A percentile compares a stretch with the other conserved stretches of the same genome.
phyloP scores from a whole-genome alignment of 2,888 invertebrate genomes.

The Poecilus cupreus region DNA sequence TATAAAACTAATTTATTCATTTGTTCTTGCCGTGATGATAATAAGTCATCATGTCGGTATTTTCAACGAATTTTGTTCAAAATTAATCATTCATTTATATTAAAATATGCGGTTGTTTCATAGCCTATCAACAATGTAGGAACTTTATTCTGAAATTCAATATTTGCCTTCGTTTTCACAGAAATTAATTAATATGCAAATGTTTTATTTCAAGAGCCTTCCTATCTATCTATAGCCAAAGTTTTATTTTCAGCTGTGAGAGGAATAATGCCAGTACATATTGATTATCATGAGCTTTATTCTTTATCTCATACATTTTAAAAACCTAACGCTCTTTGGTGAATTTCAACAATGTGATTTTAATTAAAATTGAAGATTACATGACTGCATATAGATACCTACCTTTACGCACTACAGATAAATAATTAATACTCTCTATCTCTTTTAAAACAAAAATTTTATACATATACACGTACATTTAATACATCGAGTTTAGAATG shows the following conservation, averaged over 20 bases:
- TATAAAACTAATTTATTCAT: too few relatives aligned
- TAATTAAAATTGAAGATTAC: too few relatives aligned
- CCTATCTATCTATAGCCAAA: background rate
- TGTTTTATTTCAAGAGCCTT: background rate
- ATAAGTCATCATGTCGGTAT: too few relatives aligned
- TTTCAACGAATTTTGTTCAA: background rate
- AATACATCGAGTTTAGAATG: too few relatives aligned
- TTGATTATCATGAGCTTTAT: background rate
- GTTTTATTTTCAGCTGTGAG: background rate
- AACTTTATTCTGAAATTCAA: constrained; percentile 4
- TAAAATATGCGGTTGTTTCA: constrained; percentile 1
- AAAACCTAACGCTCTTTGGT: background rate
- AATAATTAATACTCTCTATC: too few relatives aligned
- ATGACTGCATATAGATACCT: too few relatives aligned
- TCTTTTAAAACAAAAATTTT: too few relatives aligned
- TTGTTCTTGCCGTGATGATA: too few relatives aligned
- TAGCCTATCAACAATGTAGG: background rate
- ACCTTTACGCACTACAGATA: too few relatives aligned
- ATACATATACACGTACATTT: too few relatives aligned
- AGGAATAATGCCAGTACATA: background rate
- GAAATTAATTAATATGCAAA: constrained; percentile 11
- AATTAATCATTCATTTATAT: constrained; percentile 13
- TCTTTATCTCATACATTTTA: constrained; percentile 8
- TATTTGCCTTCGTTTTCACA: constrained; percentile 13
- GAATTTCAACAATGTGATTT: background rate